Percentiles rank a stretch among this genome's conserved stretches.
Conservation (phyloP, 2,113 vertebrate genomes). For the Hipposideros armiger region DNA sequence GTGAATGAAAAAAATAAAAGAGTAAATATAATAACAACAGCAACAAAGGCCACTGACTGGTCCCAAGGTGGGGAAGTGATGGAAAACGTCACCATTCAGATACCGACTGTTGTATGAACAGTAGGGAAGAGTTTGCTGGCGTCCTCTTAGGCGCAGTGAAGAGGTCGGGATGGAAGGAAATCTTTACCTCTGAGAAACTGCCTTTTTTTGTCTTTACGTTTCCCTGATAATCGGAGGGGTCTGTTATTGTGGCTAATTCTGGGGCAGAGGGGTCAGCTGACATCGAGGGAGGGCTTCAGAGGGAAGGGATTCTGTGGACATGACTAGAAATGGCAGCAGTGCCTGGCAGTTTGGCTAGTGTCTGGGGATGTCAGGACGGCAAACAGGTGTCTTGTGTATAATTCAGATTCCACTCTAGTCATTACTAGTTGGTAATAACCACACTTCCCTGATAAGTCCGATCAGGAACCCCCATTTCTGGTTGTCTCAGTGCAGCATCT, state of each 20-base stretch:
- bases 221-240: neutral
- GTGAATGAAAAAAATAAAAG: neutral
- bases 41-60: neutral
- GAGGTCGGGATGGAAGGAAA: neutral
- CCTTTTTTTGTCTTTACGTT: neutral
- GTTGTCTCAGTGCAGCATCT: neutral
- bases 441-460: neutral
- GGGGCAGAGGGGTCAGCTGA: neutral
- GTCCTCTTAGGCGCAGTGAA: neutral
- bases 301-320: neutral
- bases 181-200: neutral
- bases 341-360: neutral
- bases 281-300: neutral
- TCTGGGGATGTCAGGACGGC: accelerated
- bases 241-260: accelerated
- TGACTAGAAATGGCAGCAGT: no score
- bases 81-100: neutral
- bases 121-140: neutral
- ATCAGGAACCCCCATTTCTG: neutral
- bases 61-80: neutral
- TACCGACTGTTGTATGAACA: accelerated
- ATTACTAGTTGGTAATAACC: accelerated
- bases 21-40: no score
- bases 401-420: neutral
- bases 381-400: neutral